Conservation (phyloP, 2,888 invertebrate species). For the Oligia latruncula region DNA sequence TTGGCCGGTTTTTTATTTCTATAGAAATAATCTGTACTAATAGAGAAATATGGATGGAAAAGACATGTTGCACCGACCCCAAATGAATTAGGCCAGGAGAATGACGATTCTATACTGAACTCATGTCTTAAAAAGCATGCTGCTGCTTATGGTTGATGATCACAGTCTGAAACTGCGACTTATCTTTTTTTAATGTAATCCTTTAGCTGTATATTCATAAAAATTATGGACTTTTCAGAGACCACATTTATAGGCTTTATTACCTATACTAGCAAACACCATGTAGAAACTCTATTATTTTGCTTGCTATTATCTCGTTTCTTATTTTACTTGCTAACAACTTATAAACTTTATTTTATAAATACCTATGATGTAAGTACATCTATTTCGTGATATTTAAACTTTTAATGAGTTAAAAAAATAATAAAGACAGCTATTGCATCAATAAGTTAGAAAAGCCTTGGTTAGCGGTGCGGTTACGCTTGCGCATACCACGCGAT, state of each 20-base stretch:
- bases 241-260: not conserved
- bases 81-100: no score
- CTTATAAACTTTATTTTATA: conserved; percentile 1
- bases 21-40: no score
- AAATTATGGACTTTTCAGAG: not conserved
- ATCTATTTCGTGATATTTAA: conserved; percentile 21
- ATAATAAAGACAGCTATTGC: conserved; percentile 61
- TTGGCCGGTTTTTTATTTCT: no score
- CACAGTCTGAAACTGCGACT: no score
- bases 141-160: no score
- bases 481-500: conserved; percentile 61
- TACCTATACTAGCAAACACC: not conserved
- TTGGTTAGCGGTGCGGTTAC: conserved; percentile 61
- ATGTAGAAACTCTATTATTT: not conserved
- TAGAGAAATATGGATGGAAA: no score
- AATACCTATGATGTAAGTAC: not conserved
- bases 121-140: not conserved
- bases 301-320: not conserved
- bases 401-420: conserved; percentile 14
- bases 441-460: conserved; percentile 66
- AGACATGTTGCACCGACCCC: no score
- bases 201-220: not conserved
- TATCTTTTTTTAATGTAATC: not conserved
- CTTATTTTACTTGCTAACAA: not conserved
- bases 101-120: no score